A percentile compares a stretch with the other conserved stretches of the same genome.
Evolutionary conservation across 2,113 vertebrate species (phyloP).

Genomic region (Cephalopholis sonnerati): DNA sequence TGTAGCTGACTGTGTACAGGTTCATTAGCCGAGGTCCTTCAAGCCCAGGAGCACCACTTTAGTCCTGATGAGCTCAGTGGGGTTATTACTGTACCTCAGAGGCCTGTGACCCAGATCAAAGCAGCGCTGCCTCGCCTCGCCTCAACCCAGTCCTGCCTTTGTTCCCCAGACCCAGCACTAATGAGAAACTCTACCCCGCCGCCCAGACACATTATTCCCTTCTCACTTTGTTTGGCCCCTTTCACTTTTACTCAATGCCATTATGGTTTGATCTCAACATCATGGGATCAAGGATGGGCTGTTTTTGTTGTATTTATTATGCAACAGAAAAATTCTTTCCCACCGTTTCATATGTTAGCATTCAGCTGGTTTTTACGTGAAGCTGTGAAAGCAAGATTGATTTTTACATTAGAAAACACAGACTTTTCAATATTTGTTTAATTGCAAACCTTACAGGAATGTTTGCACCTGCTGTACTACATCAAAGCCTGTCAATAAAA

Average conservation of each 20-base stretch:
- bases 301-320: constrained; percentile 20
- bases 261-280: constrained; percentile 56
- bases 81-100: constrained; percentile 79
- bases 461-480: neutral
- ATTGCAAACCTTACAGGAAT: too few species aligned
- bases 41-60: constrained; percentile 75
- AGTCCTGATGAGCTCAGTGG: constrained; percentile 78
- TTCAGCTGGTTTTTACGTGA: constrained; percentile 12
- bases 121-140: constrained; percentile 59
- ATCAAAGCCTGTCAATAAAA: neutral
- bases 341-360: neutral
- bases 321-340: neutral
- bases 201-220: constrained; percentile 66
- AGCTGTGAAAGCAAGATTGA: constrained; percentile 4
- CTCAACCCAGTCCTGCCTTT: constrained; percentile 70
- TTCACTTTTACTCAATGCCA: constrained; percentile 53
- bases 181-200: constrained; percentile 74
- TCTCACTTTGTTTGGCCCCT: constrained; percentile 63
- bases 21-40: constrained; percentile 71
- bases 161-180: constrained; percentile 69
- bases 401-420: neutral
- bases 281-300: constrained; percentile 25
- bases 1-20: constrained; percentile 62
- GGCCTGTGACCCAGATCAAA: constrained; percentile 82
- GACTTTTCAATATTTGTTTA: constrained; percentile 8